Percentiles rank a stretch among this genome's conserved stretches.
phyloP scores from a whole-genome alignment of 2,797 vertebrate species.

The Gastrophryne carolinensis region DNA sequence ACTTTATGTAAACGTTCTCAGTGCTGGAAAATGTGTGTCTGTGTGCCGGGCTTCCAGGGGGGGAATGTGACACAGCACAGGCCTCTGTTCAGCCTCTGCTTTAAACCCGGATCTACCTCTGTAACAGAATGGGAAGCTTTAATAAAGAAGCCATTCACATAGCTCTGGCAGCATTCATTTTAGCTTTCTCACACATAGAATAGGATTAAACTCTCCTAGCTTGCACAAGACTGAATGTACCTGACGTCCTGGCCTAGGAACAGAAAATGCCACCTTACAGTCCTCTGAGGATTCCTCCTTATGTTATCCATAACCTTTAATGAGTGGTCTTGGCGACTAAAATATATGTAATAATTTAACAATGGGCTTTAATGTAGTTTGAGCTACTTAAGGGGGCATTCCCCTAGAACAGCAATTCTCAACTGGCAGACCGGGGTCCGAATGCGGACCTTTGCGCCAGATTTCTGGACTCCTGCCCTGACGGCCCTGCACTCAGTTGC shows the following conservation, averaged over 20 bases:
- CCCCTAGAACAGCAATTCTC: too few relatives aligned
- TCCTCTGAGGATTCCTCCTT: too few relatives aligned
- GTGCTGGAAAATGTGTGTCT: background rate
- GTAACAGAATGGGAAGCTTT: background rate
- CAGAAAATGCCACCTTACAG: too few relatives aligned
- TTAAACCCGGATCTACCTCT: background rate
- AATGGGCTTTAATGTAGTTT: too few relatives aligned
- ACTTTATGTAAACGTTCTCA: background rate
- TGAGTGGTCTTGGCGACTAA: too few relatives aligned
- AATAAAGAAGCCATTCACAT: background rate
- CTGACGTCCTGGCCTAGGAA: background rate
- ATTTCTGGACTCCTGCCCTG: too few relatives aligned
- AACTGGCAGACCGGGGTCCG: too few relatives aligned
- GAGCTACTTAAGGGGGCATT: too few relatives aligned
- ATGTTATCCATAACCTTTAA: too few relatives aligned
- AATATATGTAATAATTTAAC: too few relatives aligned
- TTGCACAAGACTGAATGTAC: background rate
- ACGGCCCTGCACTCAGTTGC: too few relatives aligned
- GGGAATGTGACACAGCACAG: background rate
- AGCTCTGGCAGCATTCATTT: background rate
- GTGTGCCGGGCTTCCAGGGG: background rate
- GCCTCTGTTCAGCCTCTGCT: background rate
- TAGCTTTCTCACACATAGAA: background rate
- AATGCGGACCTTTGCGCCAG: too few relatives aligned
- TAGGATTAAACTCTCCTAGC: background rate